These are phyloP conservation scores for Neoarius graeffei DNA, from an alignment of 2,113 vertebrate species.

Conservation along the genomic window DNA sequence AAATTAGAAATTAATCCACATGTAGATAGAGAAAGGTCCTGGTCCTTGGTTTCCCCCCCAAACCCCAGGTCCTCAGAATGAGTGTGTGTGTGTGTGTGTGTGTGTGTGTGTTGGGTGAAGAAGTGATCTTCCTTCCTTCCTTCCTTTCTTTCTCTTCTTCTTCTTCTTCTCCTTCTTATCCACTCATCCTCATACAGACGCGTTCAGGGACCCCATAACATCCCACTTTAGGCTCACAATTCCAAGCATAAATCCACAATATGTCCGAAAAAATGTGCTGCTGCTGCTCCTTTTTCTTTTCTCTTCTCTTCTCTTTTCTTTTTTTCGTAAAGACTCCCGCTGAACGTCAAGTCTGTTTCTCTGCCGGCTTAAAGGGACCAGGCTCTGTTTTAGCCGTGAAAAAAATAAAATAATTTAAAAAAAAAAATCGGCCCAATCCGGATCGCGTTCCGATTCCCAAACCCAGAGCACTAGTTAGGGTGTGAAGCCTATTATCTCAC, in stretches of 20 bases:
- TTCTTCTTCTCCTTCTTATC: conserved; percentile 48
- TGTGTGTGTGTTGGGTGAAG: conserved; percentile 38
- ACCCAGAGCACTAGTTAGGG: not conserved
- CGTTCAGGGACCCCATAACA: not conserved
- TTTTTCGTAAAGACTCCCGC: conserved; percentile 13
- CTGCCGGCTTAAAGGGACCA: conserved; percentile 23
- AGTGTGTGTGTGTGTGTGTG: not conserved
- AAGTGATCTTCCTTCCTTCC: conserved; percentile 64
- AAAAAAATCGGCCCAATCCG: not conserved
- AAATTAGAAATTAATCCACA: conserved; percentile 44
- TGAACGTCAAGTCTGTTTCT: conserved; percentile 27
- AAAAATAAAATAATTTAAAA: too few species aligned
- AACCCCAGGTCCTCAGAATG: not conserved
- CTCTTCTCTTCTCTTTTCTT: not conserved
- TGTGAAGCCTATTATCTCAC: not conserved
- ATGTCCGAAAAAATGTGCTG: not conserved
- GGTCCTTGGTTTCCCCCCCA: not conserved
- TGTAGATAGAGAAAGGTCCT: not conserved
- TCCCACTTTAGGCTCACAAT: not conserved
- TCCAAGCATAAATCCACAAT: conserved; percentile 17
- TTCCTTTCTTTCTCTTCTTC: conserved; percentile 47
- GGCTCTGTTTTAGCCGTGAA: not conserved
- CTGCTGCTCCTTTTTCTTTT: not conserved
- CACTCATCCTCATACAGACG: not conserved
- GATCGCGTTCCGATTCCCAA: not conserved